Conservation (phyloP, 2,888 invertebrate species). For the Labia minor region DNA sequence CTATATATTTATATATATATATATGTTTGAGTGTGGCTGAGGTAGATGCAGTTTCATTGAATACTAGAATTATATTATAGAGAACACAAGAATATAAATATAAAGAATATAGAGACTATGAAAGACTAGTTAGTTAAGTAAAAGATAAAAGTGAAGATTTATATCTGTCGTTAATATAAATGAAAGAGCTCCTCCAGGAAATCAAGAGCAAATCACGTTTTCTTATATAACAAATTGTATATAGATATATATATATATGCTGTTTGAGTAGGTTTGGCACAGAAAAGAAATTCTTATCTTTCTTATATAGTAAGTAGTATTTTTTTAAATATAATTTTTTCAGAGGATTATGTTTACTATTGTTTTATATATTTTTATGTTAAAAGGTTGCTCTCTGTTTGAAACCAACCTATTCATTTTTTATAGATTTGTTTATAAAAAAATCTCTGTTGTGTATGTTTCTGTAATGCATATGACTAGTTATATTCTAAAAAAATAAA, state of each 20-base stretch:
- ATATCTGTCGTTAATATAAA: not conserved
- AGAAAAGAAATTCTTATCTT: not conserved
- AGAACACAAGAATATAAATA: not conserved
- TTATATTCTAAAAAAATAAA: slow-evolving; percentile 14
- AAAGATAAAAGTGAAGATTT: not conserved
- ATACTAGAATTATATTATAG: not conserved
- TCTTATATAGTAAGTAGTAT: not conserved
- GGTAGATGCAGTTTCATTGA: not conserved
- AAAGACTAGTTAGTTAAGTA: not conserved
- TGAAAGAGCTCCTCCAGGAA: not conserved
- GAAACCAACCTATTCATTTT: slow-evolving; percentile 1
- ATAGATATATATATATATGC: not conserved
- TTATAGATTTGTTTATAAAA: slow-evolving; percentile 15
- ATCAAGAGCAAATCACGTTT: not conserved
- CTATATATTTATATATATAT: no score
- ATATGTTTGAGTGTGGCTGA: not conserved
- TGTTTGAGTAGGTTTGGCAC: not conserved
- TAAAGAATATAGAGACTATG: not conserved
- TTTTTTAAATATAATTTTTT: slow-evolving; percentile 13
- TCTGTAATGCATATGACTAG: slow-evolving; percentile 3
- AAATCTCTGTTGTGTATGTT: slow-evolving; percentile 16
- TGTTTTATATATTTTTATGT: slow-evolving; percentile 8
- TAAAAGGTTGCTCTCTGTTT: not conserved
- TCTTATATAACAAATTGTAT: not conserved
- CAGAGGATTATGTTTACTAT: slow-evolving; percentile 16